Evolutionary conservation across 2,888 invertebrate genomes (phyloP).

Genomic region (Spialia ferax): DNA sequence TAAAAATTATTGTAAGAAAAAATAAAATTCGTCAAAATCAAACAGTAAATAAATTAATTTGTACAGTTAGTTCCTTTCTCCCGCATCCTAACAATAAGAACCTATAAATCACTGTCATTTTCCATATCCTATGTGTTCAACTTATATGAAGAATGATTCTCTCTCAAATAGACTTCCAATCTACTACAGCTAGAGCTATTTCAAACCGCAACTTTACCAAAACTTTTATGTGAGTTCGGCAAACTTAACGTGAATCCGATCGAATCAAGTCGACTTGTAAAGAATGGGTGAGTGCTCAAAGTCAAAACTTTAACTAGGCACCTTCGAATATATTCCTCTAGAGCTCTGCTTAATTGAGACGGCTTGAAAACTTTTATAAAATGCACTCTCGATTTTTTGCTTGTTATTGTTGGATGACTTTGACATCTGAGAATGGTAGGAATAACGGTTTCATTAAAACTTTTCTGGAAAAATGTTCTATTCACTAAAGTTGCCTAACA

Average conservation of each 20-base stretch:
- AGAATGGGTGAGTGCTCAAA: slow-evolving; percentile 69
- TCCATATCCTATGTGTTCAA: slow-evolving; percentile 57
- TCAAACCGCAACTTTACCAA: slow-evolving; percentile 67
- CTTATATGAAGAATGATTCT: slow-evolving; percentile 69
- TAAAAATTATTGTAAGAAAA: too few relatives aligned
- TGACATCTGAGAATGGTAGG: slow-evolving; percentile 11
- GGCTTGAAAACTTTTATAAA: slow-evolving; percentile 41
- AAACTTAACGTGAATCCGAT: slow-evolving; percentile 71
- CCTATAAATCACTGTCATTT: slow-evolving; percentile 75
- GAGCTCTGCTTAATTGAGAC: slow-evolving; percentile 59
- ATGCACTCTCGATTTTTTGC: slow-evolving; percentile 31
- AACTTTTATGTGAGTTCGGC: slow-evolving; percentile 67
- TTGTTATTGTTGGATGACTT: slow-evolving; percentile 26
- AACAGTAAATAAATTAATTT: too few relatives aligned
- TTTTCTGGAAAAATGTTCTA: slow-evolving; percentile 16
- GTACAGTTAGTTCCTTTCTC: slow-evolving; percentile 4
- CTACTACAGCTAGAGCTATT: slow-evolving; percentile 71
- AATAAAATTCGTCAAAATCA: too few relatives aligned
- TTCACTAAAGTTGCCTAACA: neutral
- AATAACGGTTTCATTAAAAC: slow-evolving; percentile 27
- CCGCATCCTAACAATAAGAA: slow-evolving; percentile 48
- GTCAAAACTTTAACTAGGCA: slow-evolving; percentile 64
- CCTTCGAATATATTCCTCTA: slow-evolving; percentile 55
- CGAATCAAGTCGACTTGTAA: slow-evolving; percentile 76
- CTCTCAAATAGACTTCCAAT: slow-evolving; percentile 73